These are phyloP conservation scores for Drosophila lowei DNA, from an alignment of 1,140 invertebrate species.

Conservation along the genomic window DNA sequence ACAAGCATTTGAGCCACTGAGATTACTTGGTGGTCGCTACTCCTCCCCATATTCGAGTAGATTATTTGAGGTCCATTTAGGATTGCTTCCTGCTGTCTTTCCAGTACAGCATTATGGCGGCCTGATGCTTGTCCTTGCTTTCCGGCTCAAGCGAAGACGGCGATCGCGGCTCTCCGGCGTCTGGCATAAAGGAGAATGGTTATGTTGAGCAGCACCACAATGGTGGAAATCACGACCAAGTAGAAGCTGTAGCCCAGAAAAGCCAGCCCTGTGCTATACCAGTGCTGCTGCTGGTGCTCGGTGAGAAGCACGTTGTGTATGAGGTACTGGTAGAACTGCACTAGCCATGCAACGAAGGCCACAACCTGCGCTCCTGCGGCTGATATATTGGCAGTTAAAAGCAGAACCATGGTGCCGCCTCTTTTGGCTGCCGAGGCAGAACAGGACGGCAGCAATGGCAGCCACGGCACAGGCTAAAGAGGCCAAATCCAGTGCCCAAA, in stretches of 20 bases:
- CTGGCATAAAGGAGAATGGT: conserved; percentile 66
- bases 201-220: conserved; percentile 76
- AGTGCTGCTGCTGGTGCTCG: conserved; percentile 69
- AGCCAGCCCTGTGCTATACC: conserved; percentile 76
- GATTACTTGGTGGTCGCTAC: conserved; percentile 44
- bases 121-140: conserved; percentile 72
- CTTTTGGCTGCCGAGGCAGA: conserved; percentile 77
- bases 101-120: conserved; percentile 80
- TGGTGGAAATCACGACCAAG: conserved; percentile 69
- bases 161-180: conserved; percentile 58
- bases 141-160: conserved; percentile 61
- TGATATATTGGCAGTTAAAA: conserved; percentile 71
- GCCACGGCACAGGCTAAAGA: conserved; percentile 74
- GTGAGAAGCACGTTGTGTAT: conserved; percentile 71
- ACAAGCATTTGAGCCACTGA: conserved; percentile 63
- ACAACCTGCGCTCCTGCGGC: conserved; percentile 72
- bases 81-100: conserved; percentile 4
- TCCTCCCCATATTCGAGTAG: conserved; percentile 33
- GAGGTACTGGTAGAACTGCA: conserved; percentile 80
- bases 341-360: conserved; percentile 79
- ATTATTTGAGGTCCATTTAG: conserved; percentile 53
- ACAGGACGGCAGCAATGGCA: conserved; percentile 76
- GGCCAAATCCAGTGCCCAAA: conserved; percentile 73
- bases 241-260: conserved; percentile 81
- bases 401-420: conserved; percentile 72